These are phyloP conservation scores for Epinephelus awoara DNA, from an alignment of 2,797 vertebrate species.

Conservation along the genomic window DNA sequence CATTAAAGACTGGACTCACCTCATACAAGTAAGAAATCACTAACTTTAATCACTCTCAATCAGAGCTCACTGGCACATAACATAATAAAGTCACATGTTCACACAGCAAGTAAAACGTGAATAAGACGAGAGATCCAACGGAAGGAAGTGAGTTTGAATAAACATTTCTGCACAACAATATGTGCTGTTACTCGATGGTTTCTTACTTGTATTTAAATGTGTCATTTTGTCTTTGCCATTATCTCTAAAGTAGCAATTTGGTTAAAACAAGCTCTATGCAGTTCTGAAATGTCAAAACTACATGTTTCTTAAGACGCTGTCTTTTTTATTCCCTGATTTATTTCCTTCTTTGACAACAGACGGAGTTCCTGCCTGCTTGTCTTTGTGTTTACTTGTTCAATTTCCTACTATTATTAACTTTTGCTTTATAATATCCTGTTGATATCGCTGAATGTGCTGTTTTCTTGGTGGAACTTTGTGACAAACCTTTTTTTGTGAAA, in stretches of 20 bases:
- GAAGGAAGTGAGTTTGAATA: not conserved
- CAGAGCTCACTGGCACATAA: constrained; percentile 5
- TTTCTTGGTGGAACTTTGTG: constrained; percentile 1
- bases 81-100: not conserved
- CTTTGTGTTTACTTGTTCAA: constrained; percentile 2
- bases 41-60: constrained; percentile 3
- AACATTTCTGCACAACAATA: not conserved
- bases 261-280: not conserved
- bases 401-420: constrained; percentile 20
- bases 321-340: not conserved
- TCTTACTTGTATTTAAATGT: constrained; percentile 1
- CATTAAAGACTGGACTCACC: not conserved
- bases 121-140: not conserved
- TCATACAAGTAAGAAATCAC: constrained; percentile 1
- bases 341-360: constrained; percentile 18
- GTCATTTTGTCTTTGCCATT: not conserved
- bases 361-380: not conserved
- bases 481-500: constrained; percentile 13
- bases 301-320: not conserved
- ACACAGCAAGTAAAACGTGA: not conserved
- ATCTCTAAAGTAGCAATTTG: not conserved
- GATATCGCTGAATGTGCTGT: not conserved
- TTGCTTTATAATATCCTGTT: constrained; percentile 33
- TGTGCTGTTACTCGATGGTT: not conserved
- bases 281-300: constrained; percentile 23